These are phyloP conservation scores for Drosophila subsilvestris DNA, from an alignment of 2,888 invertebrate genomes.

Conservation along the genomic window DNA sequence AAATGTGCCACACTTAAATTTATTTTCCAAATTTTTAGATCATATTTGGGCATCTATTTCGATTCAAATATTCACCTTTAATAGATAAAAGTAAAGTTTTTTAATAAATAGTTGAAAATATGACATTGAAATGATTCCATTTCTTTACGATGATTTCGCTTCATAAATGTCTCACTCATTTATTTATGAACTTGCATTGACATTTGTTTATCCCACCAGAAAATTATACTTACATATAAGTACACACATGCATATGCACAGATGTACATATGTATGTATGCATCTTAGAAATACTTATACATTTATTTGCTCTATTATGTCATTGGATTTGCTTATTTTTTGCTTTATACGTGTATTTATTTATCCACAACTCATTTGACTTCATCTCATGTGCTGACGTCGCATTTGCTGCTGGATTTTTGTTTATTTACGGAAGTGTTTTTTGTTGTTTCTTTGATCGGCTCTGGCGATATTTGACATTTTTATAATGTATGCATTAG, in stretches of 20 bases:
- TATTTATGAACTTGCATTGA: constrained; percentile 42
- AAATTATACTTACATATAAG: not conserved
- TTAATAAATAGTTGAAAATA: not conserved
- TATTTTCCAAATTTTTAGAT: too few species aligned
- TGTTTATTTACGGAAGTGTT: constrained; percentile 58
- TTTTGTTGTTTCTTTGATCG: constrained; percentile 13
- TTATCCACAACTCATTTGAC: constrained; percentile 36
- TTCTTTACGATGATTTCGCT: not conserved
- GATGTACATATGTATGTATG: constrained; percentile 1
- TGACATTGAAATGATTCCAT: not conserved
- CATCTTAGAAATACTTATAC: constrained; percentile 12
- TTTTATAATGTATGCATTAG: constrained; percentile 46
- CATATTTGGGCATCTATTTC: too few species aligned
- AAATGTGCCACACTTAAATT: too few species aligned
- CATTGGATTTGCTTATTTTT: constrained; percentile 49
- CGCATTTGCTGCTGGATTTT: constrained; percentile 19
- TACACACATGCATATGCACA: not conserved
- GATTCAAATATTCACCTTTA: too few species aligned
- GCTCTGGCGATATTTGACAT: constrained; percentile 43
- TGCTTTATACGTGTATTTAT: constrained; percentile 36
- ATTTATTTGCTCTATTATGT: constrained; percentile 74
- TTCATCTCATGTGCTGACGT: constrained; percentile 35
- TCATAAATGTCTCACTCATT: constrained; percentile 10
- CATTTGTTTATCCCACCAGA: constrained; percentile 19
- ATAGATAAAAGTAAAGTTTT: too few species aligned